These are phyloP conservation scores for Mus spicilegus DNA, from an alignment of 2,113 vertebrate species.

Conservation along the genomic window DNA sequence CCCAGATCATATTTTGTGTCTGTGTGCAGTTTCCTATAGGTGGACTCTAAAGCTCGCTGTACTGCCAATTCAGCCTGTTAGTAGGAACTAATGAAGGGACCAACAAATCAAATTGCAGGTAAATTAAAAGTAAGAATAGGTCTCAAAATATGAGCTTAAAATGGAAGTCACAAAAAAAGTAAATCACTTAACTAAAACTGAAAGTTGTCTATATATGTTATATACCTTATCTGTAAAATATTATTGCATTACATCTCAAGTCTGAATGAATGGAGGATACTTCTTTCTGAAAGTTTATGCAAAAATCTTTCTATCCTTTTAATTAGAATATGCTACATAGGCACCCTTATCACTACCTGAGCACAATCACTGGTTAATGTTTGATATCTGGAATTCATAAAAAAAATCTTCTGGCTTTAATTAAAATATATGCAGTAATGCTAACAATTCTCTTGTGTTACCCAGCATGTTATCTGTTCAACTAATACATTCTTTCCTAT, in stretches of 20 bases:
- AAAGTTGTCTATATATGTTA: not conserved
- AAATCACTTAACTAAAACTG: not conserved
- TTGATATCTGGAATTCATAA: not conserved
- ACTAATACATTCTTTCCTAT: not conserved
- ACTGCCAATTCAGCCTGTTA: not conserved
- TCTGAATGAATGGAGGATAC: not conserved
- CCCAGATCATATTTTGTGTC: not conserved
- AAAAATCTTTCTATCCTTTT: not conserved
- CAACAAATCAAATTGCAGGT: not conserved
- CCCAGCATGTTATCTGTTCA: not conserved
- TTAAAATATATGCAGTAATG: not conserved
- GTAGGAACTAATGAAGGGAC: not conserved
- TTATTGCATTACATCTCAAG: not conserved
- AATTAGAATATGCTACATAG: not conserved
- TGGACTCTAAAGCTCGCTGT: not conserved
- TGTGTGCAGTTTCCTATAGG: not conserved
- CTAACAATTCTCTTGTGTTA: not conserved
- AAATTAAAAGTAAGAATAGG: constrained; percentile 8
- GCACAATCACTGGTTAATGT: not conserved
- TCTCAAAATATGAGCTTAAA: not conserved
- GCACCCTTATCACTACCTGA: not conserved
- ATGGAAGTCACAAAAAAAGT: not conserved
- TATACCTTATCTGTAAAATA: not conserved
- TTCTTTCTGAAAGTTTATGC: not conserved
- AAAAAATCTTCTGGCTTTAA: not conserved